Conservation (phyloP, 2,113 vertebrate genomes). For the Chloropsis cyanopogon region DNA sequence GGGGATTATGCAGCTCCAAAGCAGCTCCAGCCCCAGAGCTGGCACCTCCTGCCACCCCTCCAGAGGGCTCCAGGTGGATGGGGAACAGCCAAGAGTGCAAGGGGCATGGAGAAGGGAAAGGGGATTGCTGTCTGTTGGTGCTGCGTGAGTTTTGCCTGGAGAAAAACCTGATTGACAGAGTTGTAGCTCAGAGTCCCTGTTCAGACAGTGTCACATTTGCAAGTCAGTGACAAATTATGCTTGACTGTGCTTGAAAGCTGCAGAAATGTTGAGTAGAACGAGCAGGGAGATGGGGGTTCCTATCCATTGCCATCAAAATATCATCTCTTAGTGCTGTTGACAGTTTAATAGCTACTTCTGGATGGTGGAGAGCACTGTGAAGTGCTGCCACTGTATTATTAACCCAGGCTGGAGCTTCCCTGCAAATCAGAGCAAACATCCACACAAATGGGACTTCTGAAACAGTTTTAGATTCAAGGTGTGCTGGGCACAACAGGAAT, state of each 20-base stretch:
- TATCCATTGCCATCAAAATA: slow-evolving; percentile 52
- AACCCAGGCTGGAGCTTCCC: slow-evolving; percentile 15
- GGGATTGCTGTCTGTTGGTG: not conserved
- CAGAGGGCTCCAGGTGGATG: not conserved
- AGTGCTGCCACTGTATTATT: slow-evolving; percentile 49
- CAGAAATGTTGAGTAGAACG: slow-evolving; percentile 13
- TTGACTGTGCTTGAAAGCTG: slow-evolving; percentile 50
- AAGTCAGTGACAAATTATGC: slow-evolving; percentile 43
- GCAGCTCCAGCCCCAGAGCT: not conserved
- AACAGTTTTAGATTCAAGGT: not conserved
- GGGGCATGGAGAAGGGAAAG: not conserved
- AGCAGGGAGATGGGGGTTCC: slow-evolving; percentile 39
- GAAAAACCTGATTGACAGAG: not conserved
- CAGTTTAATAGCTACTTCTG: slow-evolving; percentile 62
- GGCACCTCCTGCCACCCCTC: not conserved
- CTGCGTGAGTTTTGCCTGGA: not conserved
- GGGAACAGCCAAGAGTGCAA: not conserved
- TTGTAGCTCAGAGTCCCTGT: not conserved
- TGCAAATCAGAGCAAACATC: not conserved
- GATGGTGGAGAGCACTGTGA: not conserved
- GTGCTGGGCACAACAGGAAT: not conserved
- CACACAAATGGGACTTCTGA: not conserved
- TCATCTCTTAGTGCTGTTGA: slow-evolving; percentile 55
- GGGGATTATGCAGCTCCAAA: not conserved
- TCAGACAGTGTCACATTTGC: not conserved